A percentile compares a stretch with the other conserved stretches of the same genome.
These are phyloP conservation scores for Chydorus sphaericus DNA, from an alignment of 2,888 invertebrate genomes.

Conservation along the genomic window DNA sequence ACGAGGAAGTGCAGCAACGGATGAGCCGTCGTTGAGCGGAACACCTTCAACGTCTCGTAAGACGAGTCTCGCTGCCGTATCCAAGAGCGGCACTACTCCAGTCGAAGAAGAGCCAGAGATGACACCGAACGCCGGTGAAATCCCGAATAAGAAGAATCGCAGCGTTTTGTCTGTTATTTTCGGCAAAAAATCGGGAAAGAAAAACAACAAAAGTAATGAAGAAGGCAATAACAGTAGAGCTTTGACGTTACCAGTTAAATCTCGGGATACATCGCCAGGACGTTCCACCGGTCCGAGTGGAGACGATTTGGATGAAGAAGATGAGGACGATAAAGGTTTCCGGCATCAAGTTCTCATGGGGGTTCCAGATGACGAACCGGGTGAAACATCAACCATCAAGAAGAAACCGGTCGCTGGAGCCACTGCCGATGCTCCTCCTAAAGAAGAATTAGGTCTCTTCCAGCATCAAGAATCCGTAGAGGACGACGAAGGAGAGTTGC, in stretches of 20 bases:
- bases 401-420: background rate
- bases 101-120: constrained; percentile 34
- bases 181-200: constrained; percentile 17
- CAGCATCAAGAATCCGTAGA: constrained; percentile 72
- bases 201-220: constrained; percentile 16
- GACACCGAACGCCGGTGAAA: constrained; percentile 34
- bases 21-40: background rate
- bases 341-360: constrained; percentile 1
- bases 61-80: too few relatives aligned
- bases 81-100: background rate
- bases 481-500: constrained; percentile 57
- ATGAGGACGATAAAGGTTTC: background rate
- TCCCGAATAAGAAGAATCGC: constrained; percentile 24
- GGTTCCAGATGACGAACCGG: background rate
- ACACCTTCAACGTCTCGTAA: background rate
- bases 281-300: background rate
- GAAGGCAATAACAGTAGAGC: too few relatives aligned
- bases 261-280: constrained; percentile 4
- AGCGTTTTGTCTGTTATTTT: constrained; percentile 30
- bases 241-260: background rate
- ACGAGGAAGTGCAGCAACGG: background rate
- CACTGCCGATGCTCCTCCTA: constrained; percentile 12
- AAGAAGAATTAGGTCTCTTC: constrained; percentile 28
- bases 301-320: constrained; percentile 5
- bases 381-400: background rate